Conservation (phyloP, 2,113 vertebrate species). For the Empidonax traillii region DNA sequence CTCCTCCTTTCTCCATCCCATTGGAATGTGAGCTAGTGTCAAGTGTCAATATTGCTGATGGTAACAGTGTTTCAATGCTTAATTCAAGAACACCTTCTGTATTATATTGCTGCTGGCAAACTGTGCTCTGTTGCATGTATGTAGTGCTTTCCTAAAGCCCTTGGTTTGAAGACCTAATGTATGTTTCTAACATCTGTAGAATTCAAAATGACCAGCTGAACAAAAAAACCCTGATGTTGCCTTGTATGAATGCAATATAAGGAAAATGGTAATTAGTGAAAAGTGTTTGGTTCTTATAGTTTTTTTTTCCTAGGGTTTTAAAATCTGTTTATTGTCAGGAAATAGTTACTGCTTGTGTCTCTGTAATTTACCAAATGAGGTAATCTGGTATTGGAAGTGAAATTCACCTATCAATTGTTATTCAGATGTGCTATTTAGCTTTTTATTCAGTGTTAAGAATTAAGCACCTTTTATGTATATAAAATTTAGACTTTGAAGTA, state of each 20-base stretch:
- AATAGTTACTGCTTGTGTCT: neutral
- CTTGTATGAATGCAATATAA: neutral
- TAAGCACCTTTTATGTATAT: neutral
- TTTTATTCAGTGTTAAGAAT: neutral
- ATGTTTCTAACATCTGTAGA: neutral
- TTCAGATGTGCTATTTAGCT: neutral
- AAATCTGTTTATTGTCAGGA: neutral
- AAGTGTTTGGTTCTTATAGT: neutral
- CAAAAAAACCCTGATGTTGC: neutral
- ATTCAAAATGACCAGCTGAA: neutral
- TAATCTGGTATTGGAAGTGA: neutral
- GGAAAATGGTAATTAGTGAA: neutral
- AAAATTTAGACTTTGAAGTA: neutral
- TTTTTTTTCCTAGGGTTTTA: neutral
- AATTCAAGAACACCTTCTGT: neutral
- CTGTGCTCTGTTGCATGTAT: neutral
- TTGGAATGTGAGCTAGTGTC: neutral
- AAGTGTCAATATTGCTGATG: neutral
- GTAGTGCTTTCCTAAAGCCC: neutral
- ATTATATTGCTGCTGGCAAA: neutral
- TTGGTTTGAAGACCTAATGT: neutral
- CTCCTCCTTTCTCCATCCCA: fast-evolving
- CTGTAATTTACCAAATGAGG: neutral
- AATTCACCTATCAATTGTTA: neutral
- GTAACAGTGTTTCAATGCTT: neutral